Evolutionary conservation across 1,140 invertebrate genomes (phyloP).

Genomic region (Hyposmocoma kahamanoa): DNA sequence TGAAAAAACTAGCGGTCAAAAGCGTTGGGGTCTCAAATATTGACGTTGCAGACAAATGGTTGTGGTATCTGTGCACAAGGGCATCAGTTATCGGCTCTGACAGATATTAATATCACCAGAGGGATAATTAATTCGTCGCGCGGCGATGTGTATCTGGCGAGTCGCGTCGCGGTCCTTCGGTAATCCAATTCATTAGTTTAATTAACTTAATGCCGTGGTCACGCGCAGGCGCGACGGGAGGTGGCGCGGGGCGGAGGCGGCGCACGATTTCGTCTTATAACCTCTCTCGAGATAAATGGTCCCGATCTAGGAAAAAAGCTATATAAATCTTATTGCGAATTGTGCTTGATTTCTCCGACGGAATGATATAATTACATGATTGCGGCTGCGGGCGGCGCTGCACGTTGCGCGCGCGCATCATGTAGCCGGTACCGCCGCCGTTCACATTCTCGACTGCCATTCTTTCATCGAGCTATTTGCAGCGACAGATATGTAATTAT

Average conservation of each 20-base stretch:
- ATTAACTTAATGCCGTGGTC: conserved; percentile 28
- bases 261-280: conserved; percentile 10
- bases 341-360: conserved; percentile 28
- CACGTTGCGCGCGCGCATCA: too few species aligned
- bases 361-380: conserved; percentile 38
- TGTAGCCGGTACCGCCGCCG: too few species aligned
- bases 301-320: conserved; percentile 24
- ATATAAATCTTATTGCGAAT: conserved; percentile 31
- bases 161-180: neutral
- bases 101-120: conserved; percentile 5
- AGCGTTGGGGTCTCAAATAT: too few species aligned
- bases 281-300: conserved; percentile 18
- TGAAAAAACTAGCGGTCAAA: too few species aligned
- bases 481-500: too few species aligned
- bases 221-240: conserved; percentile 11
- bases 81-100: too few species aligned
- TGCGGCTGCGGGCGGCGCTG: conserved; percentile 7
- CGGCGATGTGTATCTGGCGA: neutral
- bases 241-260: conserved; percentile 6
- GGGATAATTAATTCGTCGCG: conserved; percentile 5
- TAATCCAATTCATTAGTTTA: conserved; percentile 34
- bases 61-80: too few species aligned
- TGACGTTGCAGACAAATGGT: too few species aligned
- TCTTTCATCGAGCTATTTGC: too few species aligned
- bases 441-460: too few species aligned